Evolutionary conservation across 1,140 invertebrate species (phyloP).

Genomic region (Macrotrachela quadricornifera): DNA sequence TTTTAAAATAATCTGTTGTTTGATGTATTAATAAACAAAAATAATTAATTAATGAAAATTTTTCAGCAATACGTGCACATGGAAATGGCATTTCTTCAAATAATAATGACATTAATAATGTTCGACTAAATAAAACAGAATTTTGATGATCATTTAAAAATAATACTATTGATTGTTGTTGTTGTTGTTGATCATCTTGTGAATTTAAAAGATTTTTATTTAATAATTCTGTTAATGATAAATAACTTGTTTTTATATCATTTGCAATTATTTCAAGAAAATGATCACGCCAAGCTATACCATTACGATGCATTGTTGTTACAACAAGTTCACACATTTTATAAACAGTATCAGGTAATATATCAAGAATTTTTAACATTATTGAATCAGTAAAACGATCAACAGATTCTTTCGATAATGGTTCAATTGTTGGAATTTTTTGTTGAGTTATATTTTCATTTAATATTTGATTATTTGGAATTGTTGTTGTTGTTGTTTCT

Average conservation of each 20-base stretch:
- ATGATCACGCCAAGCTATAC: conserved; percentile 43
- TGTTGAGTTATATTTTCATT: conserved; percentile 33
- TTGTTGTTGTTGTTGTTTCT: neutral
- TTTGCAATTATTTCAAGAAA: conserved; percentile 20
- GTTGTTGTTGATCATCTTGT: too few species aligned
- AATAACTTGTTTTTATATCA: too few species aligned
- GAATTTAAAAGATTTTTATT: too few species aligned
- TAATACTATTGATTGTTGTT: too few species aligned
- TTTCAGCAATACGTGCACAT: conserved; percentile 36
- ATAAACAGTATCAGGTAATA: conserved; percentile 57
- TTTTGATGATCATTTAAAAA: too few species aligned
- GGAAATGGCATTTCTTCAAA: conserved; percentile 44
- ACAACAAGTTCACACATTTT: conserved; percentile 56
- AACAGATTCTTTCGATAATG: conserved; percentile 35
- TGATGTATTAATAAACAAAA: neutral
- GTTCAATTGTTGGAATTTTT: conserved; percentile 42
- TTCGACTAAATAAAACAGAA: neutral
- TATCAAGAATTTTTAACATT: conserved; percentile 43
- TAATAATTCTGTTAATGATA: too few species aligned
- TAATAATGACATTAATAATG: conserved; percentile 16
- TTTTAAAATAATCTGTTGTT: too few species aligned
- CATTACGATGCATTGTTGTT: conserved; percentile 53
- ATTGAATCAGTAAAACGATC: neutral
- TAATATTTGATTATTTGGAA: too few species aligned
- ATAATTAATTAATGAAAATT: neutral